Conservation (phyloP, 2,888 invertebrate genomes). For the Magallana nippona region DNA sequence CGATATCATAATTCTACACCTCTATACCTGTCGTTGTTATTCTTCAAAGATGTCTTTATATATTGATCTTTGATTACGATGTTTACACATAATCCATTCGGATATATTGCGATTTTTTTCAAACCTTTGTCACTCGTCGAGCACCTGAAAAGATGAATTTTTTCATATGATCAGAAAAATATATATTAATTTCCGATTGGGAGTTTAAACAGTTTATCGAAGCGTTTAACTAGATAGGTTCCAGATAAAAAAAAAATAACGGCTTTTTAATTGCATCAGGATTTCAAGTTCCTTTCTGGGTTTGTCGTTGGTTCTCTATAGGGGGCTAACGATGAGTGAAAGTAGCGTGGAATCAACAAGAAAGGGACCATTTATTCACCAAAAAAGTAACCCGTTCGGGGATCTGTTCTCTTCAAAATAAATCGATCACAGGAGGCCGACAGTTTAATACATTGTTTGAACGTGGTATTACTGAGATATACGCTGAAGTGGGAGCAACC, state of each 20-base stretch:
- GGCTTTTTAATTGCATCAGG: not conserved
- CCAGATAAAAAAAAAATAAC: not conserved
- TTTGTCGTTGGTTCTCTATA: not conserved
- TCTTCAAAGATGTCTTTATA: not conserved
- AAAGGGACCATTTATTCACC: not conserved
- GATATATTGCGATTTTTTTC: not conserved
- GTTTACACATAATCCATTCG: not conserved
- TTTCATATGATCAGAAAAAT: not conserved
- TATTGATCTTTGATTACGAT: not conserved
- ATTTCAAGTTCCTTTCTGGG: not conserved
- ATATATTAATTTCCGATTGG: constrained; percentile 13
- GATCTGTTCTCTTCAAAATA: not conserved
- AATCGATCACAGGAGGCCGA: not conserved
- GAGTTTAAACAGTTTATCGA: constrained; percentile 16
- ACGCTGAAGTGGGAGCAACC: not conserved
- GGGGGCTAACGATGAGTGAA: constrained; percentile 16
- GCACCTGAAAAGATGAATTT: constrained; percentile 29
- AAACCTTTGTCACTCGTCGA: not conserved
- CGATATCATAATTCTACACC: not conserved
- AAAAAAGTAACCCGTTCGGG: constrained; percentile 8
- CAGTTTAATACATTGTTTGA: constrained; percentile 10
- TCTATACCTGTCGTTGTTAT: no score
- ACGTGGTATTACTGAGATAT: constrained; percentile 12
- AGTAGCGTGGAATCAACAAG: constrained; percentile 8
- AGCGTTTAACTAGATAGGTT: not conserved